Evolutionary conservation across 2,797 vertebrate genomes (phyloP).

Genomic region (Pseudopleuronectes americanus): DNA sequence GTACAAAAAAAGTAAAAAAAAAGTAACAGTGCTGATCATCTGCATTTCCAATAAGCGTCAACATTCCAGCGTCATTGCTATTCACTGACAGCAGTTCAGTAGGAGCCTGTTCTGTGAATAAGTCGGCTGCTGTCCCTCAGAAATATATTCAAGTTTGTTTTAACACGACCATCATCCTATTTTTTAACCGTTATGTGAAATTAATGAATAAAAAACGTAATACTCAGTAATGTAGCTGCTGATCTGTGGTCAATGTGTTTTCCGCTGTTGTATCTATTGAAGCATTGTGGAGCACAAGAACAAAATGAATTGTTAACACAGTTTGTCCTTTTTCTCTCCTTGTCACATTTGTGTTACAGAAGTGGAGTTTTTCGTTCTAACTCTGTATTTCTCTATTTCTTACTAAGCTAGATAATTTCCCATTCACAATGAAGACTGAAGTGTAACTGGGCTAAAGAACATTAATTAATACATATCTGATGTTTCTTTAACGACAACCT

Average conservation of each 20-base stretch:
- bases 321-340: not conserved
- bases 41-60: constrained; percentile 23
- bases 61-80: constrained; percentile 2
- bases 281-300: constrained; percentile 2
- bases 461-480: constrained; percentile 9
- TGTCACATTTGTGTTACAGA: constrained; percentile 4
- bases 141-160: constrained; percentile 12
- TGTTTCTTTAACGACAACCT: constrained; percentile 8
- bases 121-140: not conserved
- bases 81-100: constrained; percentile 21
- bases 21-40: constrained; percentile 31
- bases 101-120: not conserved
- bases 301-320: not conserved
- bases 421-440: constrained; percentile 18
- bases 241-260: constrained; percentile 1
- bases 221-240: not conserved
- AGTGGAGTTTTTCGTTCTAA: constrained; percentile 1
- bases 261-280: not conserved
- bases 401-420: constrained; percentile 21
- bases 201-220: not conserved
- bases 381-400: not conserved
- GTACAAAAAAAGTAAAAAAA: constrained; percentile 41
- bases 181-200: not conserved
- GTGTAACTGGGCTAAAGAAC: not conserved
- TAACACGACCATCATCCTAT: not conserved